A percentile compares a stretch with the other conserved stretches of the same genome.
Evolutionary conservation across 1,140 invertebrate species (phyloP).

Genomic region (Pollicipes pollicipes): DNA sequence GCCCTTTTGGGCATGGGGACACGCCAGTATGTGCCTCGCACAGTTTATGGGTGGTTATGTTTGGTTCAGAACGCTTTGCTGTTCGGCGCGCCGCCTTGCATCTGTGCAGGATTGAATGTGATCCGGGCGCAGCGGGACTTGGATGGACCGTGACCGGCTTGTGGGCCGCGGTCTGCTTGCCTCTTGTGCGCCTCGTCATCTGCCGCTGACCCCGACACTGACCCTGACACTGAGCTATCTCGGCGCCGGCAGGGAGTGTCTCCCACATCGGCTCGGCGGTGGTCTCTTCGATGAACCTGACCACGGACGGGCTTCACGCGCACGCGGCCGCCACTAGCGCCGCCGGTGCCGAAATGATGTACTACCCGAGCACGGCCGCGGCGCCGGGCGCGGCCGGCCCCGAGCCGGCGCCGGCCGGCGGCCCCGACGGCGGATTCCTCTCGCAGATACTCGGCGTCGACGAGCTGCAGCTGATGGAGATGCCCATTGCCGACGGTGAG

Average conservation of each 20-base stretch:
- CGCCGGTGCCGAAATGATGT: conserved; percentile 37
- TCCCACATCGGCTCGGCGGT: conserved; percentile 55
- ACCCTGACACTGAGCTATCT: too few species aligned
- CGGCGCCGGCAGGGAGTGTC: neutral
- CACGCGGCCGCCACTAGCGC: conserved; percentile 18
- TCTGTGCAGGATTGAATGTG: too few species aligned
- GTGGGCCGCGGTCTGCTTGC: too few species aligned
- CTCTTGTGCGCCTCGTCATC: too few species aligned
- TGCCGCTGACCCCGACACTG: too few species aligned
- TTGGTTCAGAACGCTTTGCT: too few species aligned
- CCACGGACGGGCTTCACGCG: conserved; percentile 24
- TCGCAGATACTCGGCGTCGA: conserved; percentile 71
- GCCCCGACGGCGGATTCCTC: conserved; percentile 53
- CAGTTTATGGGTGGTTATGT: too few species aligned
- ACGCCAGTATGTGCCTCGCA: too few species aligned
- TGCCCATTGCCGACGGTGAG: conserved; percentile 70
- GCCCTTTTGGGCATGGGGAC: too few species aligned
- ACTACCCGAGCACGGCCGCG: conserved; percentile 33
- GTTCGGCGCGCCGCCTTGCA: too few species aligned
- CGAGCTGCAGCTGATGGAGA: conserved; percentile 70
- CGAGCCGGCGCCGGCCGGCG: conserved; percentile 24
- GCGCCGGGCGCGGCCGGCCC: neutral
- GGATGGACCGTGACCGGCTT: too few species aligned
- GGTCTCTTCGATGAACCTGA: conserved; percentile 57
- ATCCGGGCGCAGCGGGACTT: too few species aligned